phyloP scores from a whole-genome alignment of 2,113 vertebrate genomes.

The Herpailurus yagouaroundi region DNA sequence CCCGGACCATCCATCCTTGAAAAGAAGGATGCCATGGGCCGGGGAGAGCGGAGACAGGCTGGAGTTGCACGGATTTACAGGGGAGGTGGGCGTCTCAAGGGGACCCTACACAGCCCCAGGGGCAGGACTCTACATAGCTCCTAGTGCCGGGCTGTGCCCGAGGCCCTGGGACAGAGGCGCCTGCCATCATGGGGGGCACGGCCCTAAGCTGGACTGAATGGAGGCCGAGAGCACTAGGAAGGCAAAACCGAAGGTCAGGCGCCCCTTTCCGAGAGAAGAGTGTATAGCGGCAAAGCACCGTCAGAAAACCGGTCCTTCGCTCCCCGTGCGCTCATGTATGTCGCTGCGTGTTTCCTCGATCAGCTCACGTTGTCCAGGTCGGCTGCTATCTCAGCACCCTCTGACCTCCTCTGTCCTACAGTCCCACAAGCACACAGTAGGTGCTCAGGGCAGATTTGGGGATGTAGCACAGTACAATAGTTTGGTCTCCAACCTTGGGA shows the following conservation, averaged over 20 bases:
- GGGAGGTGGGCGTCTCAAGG: neutral
- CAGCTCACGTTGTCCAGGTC: accelerated
- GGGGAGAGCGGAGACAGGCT: neutral
- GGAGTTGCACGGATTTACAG: neutral
- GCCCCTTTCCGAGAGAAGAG: neutral
- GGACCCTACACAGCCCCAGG: no score
- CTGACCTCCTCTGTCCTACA: neutral
- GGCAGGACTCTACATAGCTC: neutral
- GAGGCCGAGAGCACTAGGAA: neutral
- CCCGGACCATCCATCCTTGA: neutral
- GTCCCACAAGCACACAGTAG: neutral
- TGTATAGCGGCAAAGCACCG: neutral
- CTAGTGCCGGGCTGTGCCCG: neutral
- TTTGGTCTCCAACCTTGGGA: neutral
- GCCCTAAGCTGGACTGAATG: neutral
- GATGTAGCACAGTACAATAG: accelerated
- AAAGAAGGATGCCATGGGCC: neutral
- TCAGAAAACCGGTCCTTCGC: neutral
- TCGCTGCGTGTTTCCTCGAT: accelerated
- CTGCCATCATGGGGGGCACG: neutral
- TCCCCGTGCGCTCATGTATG: accelerated
- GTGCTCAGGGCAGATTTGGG: neutral
- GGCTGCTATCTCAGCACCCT: neutral
- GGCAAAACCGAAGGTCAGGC: neutral
- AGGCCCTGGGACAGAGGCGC: neutral